These are phyloP conservation scores for Mythimna lalbum DNA, from an alignment of 2,888 invertebrate species.

Conservation along the genomic window DNA sequence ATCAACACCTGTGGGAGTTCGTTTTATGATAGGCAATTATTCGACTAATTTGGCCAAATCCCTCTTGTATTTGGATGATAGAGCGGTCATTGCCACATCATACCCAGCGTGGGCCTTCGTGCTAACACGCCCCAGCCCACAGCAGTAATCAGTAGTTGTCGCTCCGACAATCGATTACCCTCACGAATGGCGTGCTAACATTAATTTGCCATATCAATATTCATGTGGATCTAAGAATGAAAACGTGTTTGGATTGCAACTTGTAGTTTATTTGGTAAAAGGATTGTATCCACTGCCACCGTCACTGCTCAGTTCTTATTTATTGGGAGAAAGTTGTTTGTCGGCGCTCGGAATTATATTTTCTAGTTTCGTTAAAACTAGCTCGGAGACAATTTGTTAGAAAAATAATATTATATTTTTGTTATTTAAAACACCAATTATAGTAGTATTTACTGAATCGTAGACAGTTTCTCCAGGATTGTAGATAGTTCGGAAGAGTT, in stretches of 20 bases:
- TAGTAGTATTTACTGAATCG: too few relatives aligned
- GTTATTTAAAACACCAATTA: too few relatives aligned
- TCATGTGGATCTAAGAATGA: conserved; percentile 44
- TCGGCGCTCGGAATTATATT: background rate
- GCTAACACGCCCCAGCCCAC: background rate
- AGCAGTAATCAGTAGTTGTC: conserved; percentile 11
- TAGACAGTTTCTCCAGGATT: too few relatives aligned
- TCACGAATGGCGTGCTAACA: conserved; percentile 52
- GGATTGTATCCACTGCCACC: conserved; percentile 22
- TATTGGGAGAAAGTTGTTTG: conserved; percentile 43
- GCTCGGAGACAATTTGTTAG: background rate
- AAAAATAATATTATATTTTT: too few relatives aligned
- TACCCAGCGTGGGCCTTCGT: conserved; percentile 17
- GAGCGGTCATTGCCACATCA: conserved; percentile 12
- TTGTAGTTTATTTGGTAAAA: conserved; percentile 31
- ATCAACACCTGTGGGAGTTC: background rate
- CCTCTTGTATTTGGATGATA: background rate
- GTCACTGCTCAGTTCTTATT: conserved; percentile 17
- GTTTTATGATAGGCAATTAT: background rate
- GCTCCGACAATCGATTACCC: conserved; percentile 36
- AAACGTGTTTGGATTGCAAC: conserved; percentile 37
- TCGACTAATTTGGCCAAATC: background rate
- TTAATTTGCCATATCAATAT: conserved; percentile 57
- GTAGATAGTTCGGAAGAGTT: too few relatives aligned
- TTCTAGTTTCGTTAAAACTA: conserved; percentile 27